Evolutionary conservation across 2,113 vertebrate species (phyloP).

Genomic region (Smithornis capensis): DNA sequence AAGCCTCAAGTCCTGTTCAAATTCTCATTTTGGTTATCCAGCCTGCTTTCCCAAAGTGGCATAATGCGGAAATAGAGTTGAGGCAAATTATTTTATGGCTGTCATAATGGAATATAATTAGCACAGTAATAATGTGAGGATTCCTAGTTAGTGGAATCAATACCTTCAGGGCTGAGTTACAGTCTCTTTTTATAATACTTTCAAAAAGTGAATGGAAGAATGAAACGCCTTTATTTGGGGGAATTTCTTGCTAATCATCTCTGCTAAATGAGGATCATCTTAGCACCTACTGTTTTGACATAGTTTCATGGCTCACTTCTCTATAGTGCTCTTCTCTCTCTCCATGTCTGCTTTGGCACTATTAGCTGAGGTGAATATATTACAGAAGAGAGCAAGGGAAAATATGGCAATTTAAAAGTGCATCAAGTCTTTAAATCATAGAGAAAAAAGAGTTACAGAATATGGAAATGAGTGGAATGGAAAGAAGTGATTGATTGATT

Average conservation of each 20-base stretch:
- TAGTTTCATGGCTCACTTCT: neutral
- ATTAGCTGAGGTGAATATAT: neutral
- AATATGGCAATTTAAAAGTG: neutral
- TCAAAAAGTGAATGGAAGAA: neutral
- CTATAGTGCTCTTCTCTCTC: neutral
- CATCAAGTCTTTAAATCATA: neutral
- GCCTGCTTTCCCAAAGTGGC: neutral
- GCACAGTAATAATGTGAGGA: neutral
- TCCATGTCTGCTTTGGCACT: neutral
- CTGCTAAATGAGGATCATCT: neutral
- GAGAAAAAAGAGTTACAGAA: neutral
- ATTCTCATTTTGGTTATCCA: neutral
- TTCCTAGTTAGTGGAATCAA: neutral
- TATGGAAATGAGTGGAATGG: neutral
- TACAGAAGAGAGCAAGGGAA: neutral
- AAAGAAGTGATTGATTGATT: neutral
- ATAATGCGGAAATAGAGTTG: neutral
- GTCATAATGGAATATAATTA: neutral
- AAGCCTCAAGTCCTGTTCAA: slow-evolving; percentile 30
- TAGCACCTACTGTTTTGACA: neutral
- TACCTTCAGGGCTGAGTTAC: neutral
- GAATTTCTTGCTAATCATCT: neutral
- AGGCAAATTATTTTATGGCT: neutral
- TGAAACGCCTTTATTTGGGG: neutral
- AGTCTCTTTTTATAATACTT: neutral